Evolutionary conservation across 2,797 vertebrate species (phyloP).

Genomic region (Thripadectes ignobilis): DNA sequence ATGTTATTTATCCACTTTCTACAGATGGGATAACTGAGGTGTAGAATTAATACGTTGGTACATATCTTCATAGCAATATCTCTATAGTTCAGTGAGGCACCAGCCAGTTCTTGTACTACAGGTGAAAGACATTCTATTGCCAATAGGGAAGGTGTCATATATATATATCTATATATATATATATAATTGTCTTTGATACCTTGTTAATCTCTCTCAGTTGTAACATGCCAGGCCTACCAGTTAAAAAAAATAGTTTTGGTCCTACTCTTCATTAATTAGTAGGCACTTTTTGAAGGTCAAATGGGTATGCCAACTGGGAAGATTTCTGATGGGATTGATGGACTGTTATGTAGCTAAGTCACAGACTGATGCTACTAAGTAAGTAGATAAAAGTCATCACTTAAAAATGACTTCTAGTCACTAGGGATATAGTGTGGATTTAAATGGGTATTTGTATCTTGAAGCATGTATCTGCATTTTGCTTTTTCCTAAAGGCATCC

Average conservation of each 20-base stretch:
- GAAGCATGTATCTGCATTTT: conserved; percentile 17
- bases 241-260: background rate
- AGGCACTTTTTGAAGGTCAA: background rate
- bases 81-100: background rate
- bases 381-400: background rate
- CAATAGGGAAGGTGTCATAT: background rate
- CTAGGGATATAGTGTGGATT: background rate
- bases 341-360: background rate
- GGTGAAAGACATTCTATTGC: background rate
- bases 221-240: background rate
- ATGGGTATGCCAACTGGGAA: background rate
- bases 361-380: background rate
- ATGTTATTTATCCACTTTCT: background rate
- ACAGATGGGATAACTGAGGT: background rate
- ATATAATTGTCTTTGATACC: background rate
- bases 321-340: background rate
- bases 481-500: conserved; percentile 14
- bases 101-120: background rate
- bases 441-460: conserved; percentile 9
- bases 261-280: background rate
- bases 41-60: background rate
- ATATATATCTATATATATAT: too few relatives aligned
- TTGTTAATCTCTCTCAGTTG: background rate
- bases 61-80: background rate
- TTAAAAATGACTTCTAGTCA: background rate